These are phyloP conservation scores for Trypoxylon attenuatum DNA, from an alignment of 2,888 invertebrate species.

Conservation along the genomic window DNA sequence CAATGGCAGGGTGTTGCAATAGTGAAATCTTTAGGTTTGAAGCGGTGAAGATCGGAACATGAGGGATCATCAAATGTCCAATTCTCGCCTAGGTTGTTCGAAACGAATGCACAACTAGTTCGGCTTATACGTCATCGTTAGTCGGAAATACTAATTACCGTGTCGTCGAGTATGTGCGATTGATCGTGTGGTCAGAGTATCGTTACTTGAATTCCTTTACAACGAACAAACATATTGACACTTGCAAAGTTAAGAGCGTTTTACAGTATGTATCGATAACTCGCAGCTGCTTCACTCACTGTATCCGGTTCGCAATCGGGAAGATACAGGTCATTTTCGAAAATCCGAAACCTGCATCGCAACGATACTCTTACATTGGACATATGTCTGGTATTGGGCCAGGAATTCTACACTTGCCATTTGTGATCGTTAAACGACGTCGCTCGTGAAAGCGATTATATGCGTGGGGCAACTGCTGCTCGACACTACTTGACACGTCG, in stretches of 20 bases:
- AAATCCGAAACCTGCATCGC: too few relatives aligned
- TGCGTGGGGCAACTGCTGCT: conserved; percentile 37
- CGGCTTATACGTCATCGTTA: neutral
- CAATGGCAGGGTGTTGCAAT: too few relatives aligned
- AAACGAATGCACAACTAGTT: too few relatives aligned
- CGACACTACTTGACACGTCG: conserved; percentile 45
- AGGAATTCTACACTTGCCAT: conserved; percentile 22
- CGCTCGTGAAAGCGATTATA: conserved; percentile 49
- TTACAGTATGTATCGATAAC: neutral
- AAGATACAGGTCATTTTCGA: too few relatives aligned
- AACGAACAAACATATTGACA: neutral
- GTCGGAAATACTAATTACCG: neutral
- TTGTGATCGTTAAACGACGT: conserved; percentile 43
- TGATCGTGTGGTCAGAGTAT: neutral
- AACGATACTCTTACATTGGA: neutral
- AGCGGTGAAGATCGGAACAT: too few relatives aligned
- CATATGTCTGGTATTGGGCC: conserved; percentile 20
- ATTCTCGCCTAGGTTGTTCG: too few relatives aligned
- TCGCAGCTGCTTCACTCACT: neutral
- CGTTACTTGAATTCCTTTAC: neutral
- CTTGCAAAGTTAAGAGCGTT: too few relatives aligned
- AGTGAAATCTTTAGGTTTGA: too few relatives aligned
- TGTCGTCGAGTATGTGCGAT: neutral
- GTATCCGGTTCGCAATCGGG: neutral
- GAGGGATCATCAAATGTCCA: too few relatives aligned